phyloP scores from a whole-genome alignment of 2,888 invertebrate genomes.

The Pheosia gnoma region DNA sequence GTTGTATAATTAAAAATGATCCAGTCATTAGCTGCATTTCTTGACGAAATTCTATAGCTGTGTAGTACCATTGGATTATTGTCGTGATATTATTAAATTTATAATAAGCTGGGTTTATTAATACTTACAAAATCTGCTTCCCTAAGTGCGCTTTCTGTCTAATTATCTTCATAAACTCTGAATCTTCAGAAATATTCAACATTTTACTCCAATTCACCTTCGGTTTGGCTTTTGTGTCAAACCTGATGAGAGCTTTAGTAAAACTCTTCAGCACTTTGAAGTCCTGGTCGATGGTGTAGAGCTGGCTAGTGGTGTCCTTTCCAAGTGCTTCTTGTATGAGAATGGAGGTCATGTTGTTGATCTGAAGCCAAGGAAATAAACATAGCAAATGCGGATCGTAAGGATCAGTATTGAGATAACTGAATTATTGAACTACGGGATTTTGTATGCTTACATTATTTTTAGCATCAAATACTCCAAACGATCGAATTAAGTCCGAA shows the following conservation, averaged over 20 bases:
- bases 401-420: no score
- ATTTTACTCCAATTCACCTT: conserved; percentile 56
- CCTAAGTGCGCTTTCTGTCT: conserved; percentile 55
- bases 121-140: conserved; percentile 72
- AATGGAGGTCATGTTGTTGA: conserved; percentile 75
- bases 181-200: conserved; percentile 52
- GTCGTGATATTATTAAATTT: no score
- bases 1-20: no score
- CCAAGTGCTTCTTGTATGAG: conserved; percentile 74
- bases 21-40: no score
- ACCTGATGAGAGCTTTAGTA: conserved; percentile 46
- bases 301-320: conserved; percentile 63
- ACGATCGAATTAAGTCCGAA: conserved; percentile 62
- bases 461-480: conserved; percentile 72
- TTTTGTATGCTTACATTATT: conserved; percentile 60
- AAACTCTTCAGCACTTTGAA: conserved; percentile 66
- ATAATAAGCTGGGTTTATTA: not conserved
- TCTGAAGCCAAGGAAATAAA: conserved; percentile 45
- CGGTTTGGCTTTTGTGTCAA: conserved; percentile 40
- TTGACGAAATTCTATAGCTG: no score
- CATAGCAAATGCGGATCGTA: no score
- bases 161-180: conserved; percentile 57
- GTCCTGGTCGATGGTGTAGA: conserved; percentile 67
- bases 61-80: no score
- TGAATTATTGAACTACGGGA: no score